Base-by-base conservation (phyloP, 2,888 invertebrate genomes). In the Thymelicus sylvestris region DNA sequence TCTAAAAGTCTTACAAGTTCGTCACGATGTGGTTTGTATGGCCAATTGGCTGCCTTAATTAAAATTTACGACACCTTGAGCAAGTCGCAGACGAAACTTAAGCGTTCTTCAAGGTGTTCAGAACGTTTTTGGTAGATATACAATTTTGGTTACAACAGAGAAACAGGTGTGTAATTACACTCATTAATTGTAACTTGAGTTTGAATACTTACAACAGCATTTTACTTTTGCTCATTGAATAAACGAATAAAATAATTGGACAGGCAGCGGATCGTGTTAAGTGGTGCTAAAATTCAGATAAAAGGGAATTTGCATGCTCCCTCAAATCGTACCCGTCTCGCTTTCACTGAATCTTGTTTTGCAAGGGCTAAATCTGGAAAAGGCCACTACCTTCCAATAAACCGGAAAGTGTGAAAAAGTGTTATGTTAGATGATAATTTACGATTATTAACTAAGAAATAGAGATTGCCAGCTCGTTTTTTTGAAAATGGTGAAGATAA, bases 251-350 rank as follows among this genome's bases (percentile, higher is more conserved):
- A 73, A 73, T 74, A 75, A 74, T 74, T 73, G 72, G 57, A 65
- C 64, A 66, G 65, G 69, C 68, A 71, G 68, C 71, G 61, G 73
- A 67, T 74, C 70, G 71, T 72, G 75, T 71, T 81, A 81, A 81
- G 79, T 80, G 80, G 76, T 74, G 55, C 71, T 73, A 71, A 77
- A 79, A 81, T 81, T 82, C 77, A 77, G 74, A 76, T 76, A 74
- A 78, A 76, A 77, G 74, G 66, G 66, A 77, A 81, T 82, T 82
- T 80, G 78, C 81, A 80, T 82, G 62, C 69, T 69, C 48, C 41
- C 64, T 70, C 67, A 74, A 74, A 72, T 66, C 73, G 66, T 55
- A 64, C 48, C 47, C 63, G 31, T 59, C 69, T 66, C 67, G 47
- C 59, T 66, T 67, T 67, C 67, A 73, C 64, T 62, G 60, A 52